phyloP scores from a whole-genome alignment of 2,113 vertebrate genomes.

The Felis catus region F.catus_Fca126_mat1.0 CM031428.1:57952001-57952500 shows the following conservation, averaged over 20 bases:
- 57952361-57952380: not conserved
- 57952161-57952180: not conserved
- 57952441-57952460: not conserved
- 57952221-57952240: not conserved
- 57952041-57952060: not conserved
- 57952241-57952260: not conserved
- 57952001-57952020: accelerated
- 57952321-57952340: not conserved
- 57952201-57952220: not conserved
- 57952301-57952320: not conserved
- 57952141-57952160: too few species aligned
- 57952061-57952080: not conserved
- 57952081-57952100: not conserved
- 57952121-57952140: not conserved
- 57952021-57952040: not conserved
- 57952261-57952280: not conserved
- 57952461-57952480: not conserved
- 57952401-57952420: not conserved
- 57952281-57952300: not conserved
- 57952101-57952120: not conserved
- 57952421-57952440: not conserved
- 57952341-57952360: not conserved
- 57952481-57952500: not conserved
- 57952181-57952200: not conserved
- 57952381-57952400: not conserved